These are phyloP conservation scores for Fulmarus glacialis DNA, from an alignment of 2,113 vertebrate species.

Conservation along the genomic window DNA sequence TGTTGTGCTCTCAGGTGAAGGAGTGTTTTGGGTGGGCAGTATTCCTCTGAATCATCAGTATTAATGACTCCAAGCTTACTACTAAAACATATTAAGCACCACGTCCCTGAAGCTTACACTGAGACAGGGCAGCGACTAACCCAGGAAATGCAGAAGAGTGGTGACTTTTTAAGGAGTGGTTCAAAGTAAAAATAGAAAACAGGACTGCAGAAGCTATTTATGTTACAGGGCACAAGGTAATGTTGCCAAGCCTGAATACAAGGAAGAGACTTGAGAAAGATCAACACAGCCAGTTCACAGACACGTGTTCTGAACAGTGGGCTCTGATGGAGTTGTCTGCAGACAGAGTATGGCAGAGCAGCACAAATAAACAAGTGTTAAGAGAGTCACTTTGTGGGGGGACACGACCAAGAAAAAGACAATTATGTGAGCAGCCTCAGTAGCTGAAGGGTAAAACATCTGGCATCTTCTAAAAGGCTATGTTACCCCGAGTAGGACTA, in stretches of 20 bases:
- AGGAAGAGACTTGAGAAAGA: not conserved
- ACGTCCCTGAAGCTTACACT: not conserved
- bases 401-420: not conserved
- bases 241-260: fast-evolving
- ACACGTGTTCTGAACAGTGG: fast-evolving
- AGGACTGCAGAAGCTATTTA: not conserved
- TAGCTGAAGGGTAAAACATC: not conserved
- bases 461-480: not conserved
- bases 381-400: not conserved
- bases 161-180: not conserved
- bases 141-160: not conserved
- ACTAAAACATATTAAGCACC: not conserved
- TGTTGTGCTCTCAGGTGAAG: not conserved
- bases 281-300: fast-evolving
- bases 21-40: not conserved
- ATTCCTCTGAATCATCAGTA: not conserved
- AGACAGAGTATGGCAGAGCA: not conserved
- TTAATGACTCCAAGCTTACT: not conserved
- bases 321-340: fast-evolving
- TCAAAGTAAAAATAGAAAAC: not conserved
- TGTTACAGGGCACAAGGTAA: not conserved
- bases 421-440: not conserved
- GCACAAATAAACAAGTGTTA: fast-evolving
- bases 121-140: not conserved
- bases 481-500: not conserved